Evolutionary conservation across 2,113 vertebrate genomes (phyloP).

Genomic region (Athene cunicularia): DNA sequence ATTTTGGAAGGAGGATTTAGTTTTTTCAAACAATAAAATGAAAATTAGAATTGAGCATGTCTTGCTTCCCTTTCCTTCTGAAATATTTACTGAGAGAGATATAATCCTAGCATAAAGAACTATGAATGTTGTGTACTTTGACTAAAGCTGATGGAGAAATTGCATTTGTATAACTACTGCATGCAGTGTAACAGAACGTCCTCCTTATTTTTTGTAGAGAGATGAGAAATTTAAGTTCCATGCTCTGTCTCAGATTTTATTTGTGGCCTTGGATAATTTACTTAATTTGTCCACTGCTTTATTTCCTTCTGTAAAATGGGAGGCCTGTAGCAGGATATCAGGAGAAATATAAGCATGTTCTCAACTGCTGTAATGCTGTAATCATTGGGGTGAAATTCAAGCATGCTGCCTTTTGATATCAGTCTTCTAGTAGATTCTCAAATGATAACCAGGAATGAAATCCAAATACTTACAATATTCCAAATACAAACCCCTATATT

Average conservation of each 20-base stretch:
- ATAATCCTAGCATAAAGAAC: neutral
- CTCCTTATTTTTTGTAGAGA: neutral
- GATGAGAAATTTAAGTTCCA: neutral
- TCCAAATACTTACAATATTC: neutral
- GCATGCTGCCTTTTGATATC: neutral
- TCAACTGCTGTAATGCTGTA: neutral
- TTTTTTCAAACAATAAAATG: constrained; percentile 10
- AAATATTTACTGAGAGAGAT: neutral
- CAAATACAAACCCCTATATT: neutral
- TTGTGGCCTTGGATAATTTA: neutral
- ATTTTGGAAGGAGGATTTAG: neutral
- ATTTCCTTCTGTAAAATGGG: neutral
- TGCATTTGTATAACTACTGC: neutral
- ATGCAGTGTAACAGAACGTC: neutral
- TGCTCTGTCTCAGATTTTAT: neutral
- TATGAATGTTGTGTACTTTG: neutral
- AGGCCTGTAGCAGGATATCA: neutral
- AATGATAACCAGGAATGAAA: neutral
- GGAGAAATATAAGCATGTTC: neutral
- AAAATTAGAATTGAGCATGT: neutral
- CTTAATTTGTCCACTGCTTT: neutral
- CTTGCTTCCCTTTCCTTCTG: constrained; percentile 1
- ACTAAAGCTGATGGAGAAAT: neutral
- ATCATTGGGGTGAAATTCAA: neutral
- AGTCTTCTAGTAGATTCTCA: neutral